Base-by-base conservation (phyloP, 2,888 invertebrate species). In the Apamea crenata region DNA sequence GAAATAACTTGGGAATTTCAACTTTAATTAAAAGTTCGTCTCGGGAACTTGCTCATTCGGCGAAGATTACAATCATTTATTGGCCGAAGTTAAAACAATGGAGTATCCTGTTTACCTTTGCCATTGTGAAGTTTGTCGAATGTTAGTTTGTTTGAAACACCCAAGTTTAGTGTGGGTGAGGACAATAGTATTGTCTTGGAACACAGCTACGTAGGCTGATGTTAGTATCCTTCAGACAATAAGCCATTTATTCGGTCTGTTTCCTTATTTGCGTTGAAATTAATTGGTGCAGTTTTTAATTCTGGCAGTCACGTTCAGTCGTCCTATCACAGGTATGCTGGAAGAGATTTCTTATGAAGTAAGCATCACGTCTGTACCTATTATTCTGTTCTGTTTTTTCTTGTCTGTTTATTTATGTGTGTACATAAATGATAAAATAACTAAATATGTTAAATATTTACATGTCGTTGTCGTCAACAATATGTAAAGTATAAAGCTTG, bases 241-340 rank as follows among this genome's bases (percentile, higher is more conserved):
- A 88, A 83, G 84, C 87, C 80, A 88, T 89, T 91, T 87, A 88
- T 88, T 87, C 66, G 78, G 68, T 79, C 83, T 74, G 86, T 87
- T 89, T 89, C 87, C 89, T 87, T 86, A 90, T 91, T 91, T 91
- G 87, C 88, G 90, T 90, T 85, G 81, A 84, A 88, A 87, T 90
- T 90, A 88, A 89, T 87, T 85, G 85, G 79, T 79, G 76, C 74
- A 71, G 29, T 73, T 86, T 87, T 87, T 32, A 74, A 74, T 75
- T 83, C 70, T 74, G 67, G 66, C 68, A n/a, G 40, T n/a, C 4
- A 59, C 50, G 21, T 74, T 79, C 56, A 70, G 3, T 40, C 6
- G 40, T 40, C 40, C 40, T 40, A 40, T 40, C 6, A 0, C 40
- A 40, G 40, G 40, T 40, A 40, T 40, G 40, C 40, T 40, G 40